phyloP scores from a whole-genome alignment of 2,797 vertebrate species.

The Taenioides sp. region DNA sequence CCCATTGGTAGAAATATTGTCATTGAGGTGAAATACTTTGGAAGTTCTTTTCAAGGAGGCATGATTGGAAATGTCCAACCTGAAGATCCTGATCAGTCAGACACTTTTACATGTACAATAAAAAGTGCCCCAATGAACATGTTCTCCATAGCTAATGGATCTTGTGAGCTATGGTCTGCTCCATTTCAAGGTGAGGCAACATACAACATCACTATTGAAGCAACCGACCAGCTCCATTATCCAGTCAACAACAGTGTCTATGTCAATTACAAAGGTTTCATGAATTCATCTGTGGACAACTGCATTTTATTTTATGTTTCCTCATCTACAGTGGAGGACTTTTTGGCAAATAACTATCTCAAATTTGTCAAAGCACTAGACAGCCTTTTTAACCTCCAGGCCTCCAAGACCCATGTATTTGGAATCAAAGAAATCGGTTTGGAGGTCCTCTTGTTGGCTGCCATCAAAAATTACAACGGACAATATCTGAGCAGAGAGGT shows the following conservation, averaged over 20 bases:
- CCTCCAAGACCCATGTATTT: conserved; percentile 81
- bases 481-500: conserved; percentile 74
- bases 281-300: conserved; percentile 76
- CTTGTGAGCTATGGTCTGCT: conserved; percentile 78
- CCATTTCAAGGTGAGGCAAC: conserved; percentile 79
- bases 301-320: conserved; percentile 78
- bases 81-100: conserved; percentile 72
- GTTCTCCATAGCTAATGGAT: conserved; percentile 74
- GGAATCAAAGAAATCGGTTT: conserved; percentile 72
- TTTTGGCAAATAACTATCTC: conserved; percentile 75
- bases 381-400: conserved; percentile 79
- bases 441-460: conserved; percentile 75
- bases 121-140: conserved; percentile 68
- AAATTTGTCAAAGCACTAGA: conserved; percentile 80
- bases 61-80: conserved; percentile 75
- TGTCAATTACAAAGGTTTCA: conserved; percentile 80
- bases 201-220: conserved; percentile 78
- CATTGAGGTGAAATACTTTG: conserved; percentile 82
- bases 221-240: conserved; percentile 72
- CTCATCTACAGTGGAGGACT: conserved; percentile 66
- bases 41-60: conserved; percentile 77
- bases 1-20: conserved; percentile 70
- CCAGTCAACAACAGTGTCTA: conserved; percentile 80
- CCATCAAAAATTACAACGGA: conserved; percentile 78
- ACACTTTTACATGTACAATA: conserved; percentile 73